Evolutionary conservation across 2,113 vertebrate genomes (phyloP), one percentile per base, ranked within the genome.

Genomic region (Shinisaurus crocodilurus): DNA sequence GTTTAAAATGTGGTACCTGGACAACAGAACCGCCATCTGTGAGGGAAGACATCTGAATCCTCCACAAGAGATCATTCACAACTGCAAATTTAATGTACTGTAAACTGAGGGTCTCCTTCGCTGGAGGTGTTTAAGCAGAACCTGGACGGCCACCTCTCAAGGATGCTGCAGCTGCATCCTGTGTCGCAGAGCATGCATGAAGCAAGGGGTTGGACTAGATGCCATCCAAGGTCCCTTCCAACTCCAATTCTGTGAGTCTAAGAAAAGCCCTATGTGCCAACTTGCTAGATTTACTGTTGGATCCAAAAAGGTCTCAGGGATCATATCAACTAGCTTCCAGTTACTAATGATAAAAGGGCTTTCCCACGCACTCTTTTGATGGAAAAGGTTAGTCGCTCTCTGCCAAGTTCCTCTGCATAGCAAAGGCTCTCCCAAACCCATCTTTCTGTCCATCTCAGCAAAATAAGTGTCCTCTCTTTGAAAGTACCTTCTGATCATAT

Each of bases 401-500:
- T 57, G 1, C 4, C 43, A n/a, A 34, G 43, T 25, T 50, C 8
- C 18, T 37, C 27, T 18, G 1, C 8, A 29, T 29, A 48, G 29
- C 13, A 70, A 40, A 3, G 8, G 5, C 20, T 15, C 20, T 43
- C 60, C 9, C 50, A 16, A 16, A 6, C 50, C 45, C 34, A 23
- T 16, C 18, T 69, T 40, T n/a, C 23, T 34, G 60, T n/a, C 27
- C 37, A 13, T 12, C 27, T 34, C 57, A n/a, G 18, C 16, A 25
- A 75, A 48, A 16, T 3, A 15, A 7, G 1, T 0, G 6, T 15
- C 0, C 1, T 15, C 16, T 5, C 27, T 69, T 50, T 32, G 48
- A 29, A 69, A 82, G 5, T 96, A 98, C 98, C 98, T 98, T 98
- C 96, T 98, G 98, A 92, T 98, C 98, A 0, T 98, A 97, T 93